Evolutionary conservation across 2,888 invertebrate species (phyloP).

Genomic region (Eudasyphora cyanicolor): DNA sequence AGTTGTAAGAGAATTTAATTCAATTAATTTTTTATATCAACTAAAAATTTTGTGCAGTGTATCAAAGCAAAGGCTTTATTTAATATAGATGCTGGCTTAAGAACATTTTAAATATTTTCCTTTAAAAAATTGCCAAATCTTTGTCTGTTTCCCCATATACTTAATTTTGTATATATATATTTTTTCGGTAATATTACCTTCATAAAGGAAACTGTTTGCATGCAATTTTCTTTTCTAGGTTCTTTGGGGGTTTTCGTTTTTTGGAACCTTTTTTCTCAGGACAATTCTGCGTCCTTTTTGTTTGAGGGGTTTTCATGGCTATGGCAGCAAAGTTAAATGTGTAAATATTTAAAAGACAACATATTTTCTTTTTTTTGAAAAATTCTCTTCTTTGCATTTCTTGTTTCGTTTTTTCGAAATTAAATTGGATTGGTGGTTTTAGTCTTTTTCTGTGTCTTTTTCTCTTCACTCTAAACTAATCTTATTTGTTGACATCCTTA

Average conservation of each 20-base stretch:
- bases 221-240: neutral
- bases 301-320: neutral
- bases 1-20: no score
- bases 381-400: slow-evolving; percentile 30
- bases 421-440: neutral
- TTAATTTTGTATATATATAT: no score
- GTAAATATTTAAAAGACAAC: slow-evolving; percentile 47
- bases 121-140: slow-evolving; percentile 32
- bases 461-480: slow-evolving; percentile 19
- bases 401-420: slow-evolving; percentile 14
- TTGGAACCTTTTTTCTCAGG: no score
- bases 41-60: no score
- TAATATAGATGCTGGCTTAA: slow-evolving; percentile 38
- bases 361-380: slow-evolving; percentile 17
- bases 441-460: neutral
- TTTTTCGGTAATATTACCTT: slow-evolving; percentile 24
- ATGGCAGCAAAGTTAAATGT: slow-evolving; percentile 41
- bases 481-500: slow-evolving; percentile 41
- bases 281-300: no score
- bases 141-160: neutral
- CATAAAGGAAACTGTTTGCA: slow-evolving; percentile 3
- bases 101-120: slow-evolving; percentile 38
- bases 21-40: no score
- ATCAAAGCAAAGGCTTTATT: slow-evolving; percentile 9
- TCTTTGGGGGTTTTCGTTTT: neutral